Conservation (phyloP, 2,113 vertebrate genomes). For the Odontesthes bonariensis region DNA sequence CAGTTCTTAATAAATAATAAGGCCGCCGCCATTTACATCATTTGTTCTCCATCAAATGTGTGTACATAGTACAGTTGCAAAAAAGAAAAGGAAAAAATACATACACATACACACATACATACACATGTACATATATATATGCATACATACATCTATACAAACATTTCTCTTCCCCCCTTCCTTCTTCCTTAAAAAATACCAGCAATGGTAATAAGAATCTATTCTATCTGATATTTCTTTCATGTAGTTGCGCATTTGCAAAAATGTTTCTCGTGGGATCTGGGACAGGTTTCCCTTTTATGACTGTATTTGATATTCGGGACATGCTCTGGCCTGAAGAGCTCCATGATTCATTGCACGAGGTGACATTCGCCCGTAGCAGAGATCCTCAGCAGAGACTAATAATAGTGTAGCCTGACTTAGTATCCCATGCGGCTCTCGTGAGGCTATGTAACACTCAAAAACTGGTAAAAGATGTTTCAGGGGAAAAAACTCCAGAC, state of each 20-base stretch:
- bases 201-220: too few relatives aligned
- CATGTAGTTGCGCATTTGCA: conserved; percentile 64
- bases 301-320: conserved; percentile 85
- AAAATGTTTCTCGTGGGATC: conserved; percentile 77
- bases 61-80: too few relatives aligned
- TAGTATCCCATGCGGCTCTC: conserved; percentile 70
- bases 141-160: too few relatives aligned
- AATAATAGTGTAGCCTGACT: conserved; percentile 81
- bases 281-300: conserved; percentile 86
- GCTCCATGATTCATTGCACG: conserved; percentile 84
- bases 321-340: conserved; percentile 82
- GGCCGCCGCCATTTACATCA: too few relatives aligned
- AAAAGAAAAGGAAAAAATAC: too few relatives aligned
- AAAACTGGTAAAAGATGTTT: conserved; percentile 74
- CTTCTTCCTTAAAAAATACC: too few relatives aligned
- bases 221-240: conserved; percentile 65
- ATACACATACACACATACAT: too few relatives aligned
- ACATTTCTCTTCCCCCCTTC: too few relatives aligned
- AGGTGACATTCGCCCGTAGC: conserved; percentile 76
- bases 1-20: too few relatives aligned
- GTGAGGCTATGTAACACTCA: conserved; percentile 73
- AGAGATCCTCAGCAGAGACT: conserved; percentile 77
- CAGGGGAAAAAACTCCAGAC: conserved; percentile 41
- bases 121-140: too few relatives aligned
- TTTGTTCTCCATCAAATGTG: too few relatives aligned